Evolutionary conservation across 2,797 vertebrate species (phyloP), one percentile per base, ranked within the genome.

Genomic region (Eulemur rubriventer): DNA sequence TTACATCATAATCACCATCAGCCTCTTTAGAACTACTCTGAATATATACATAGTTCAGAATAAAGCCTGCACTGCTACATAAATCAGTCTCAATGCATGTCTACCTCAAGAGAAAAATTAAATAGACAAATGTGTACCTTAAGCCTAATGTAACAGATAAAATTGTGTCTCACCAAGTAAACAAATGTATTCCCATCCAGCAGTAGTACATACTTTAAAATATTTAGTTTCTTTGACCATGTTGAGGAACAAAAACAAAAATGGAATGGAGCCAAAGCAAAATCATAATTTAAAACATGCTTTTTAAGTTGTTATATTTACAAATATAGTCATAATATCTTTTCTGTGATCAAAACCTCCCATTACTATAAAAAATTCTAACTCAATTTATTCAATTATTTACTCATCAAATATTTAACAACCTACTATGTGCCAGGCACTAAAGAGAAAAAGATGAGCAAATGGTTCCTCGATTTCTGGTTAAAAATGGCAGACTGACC

Each of bases 81-180:
- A 73, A 63, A 46, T 72, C 41, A 59, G 17, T 10, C 59, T 88
- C n/a, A 76, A 69, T n/a, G 87, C 7, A 89, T 67, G 52, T 61
- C 38, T 82, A 73, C 41, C 50, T 81, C 75, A 38, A 81, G n/a
- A 89, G 67, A 96, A 94, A 94, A 82, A 69, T n/a, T 14, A 65
- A 59, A 63, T 35, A 73, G 22, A 46, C 35, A 73, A 69, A 85
- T 59, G n/a, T 30, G 8, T 55, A 67, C 65, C 26, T 52, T 86
- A 86, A 86, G 38, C 20, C 41, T 89, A 91, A 92, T 28, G 1
- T 50, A 61, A 94, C 17, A 92, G 14, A 17, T 43, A 26, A 80
- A 95, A 91, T 30, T 78, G 59, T 79, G 14, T 63, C 70, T 75
- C 38, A 82, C 4, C n/a, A 89, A 93, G 7, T 67, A 95, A 95